Base-by-base conservation (phyloP, 2,888 invertebrate genomes). In the Drosophila planitibia region DNA sequence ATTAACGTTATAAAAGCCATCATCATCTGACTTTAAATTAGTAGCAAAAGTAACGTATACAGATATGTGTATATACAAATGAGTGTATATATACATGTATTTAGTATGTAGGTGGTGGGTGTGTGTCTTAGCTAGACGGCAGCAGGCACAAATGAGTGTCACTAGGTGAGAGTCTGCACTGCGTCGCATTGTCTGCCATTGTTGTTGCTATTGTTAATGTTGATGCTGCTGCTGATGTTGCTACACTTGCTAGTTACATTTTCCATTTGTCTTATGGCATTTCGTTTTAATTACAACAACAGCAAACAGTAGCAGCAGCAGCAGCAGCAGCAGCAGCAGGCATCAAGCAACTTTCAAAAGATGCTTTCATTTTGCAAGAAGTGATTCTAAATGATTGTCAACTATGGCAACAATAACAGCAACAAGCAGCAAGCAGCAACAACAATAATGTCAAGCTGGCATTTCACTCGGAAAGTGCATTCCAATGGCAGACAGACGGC, bases 321-420 rank as follows among this genome's bases (percentile, higher is more conserved):
- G 49, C 44, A 68, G 53, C 49, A 72, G 49, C 54, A 67, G 55
- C 39, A 41, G 25, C 59, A 57, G 59, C 47, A 76, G 76, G 68
- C 83, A 79, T 70, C 79, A 76, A 75, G 86, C 89, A 87, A 87
- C 87, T 87, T 87, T 87, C 87, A 87, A 87, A 87, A 87, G 87
- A 90, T 87, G 87, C 90, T 87, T 87, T 87, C 87, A 87, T 87
- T 87, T 90, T 90, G 82, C 91, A 77, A 86, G 88, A 89, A 86
- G 85, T 87, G 87, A 87, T 87, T 87, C 87, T 87, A 89, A 90
- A 89, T 89, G 89, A 87, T 87, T 87, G 87, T 87, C 87, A 87
- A 87, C 91, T 87, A 89, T 90, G 87, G 90, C 89, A 88, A 87
- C 80, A 79, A 74, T 68, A 82, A 72, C 62, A 73, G 65, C 58